These are phyloP conservation scores for Petrolisthes cinctipes DNA, from an alignment of 2,888 invertebrate genomes.

Conservation along the genomic window DNA sequence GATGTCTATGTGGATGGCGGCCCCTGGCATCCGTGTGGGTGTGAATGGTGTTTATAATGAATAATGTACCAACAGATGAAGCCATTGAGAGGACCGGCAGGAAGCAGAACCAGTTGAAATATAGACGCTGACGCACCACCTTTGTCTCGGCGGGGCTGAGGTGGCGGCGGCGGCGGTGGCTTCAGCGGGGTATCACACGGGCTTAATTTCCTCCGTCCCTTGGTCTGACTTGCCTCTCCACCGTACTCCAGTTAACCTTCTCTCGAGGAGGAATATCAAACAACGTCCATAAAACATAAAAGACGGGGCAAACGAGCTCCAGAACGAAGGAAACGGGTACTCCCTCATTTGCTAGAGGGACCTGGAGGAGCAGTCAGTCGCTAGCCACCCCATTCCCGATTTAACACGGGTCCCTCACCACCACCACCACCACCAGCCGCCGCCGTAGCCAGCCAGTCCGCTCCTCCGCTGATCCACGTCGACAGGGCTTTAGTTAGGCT, in stretches of 20 bases:
- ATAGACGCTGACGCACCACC: conserved; percentile 45
- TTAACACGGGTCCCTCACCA: conserved; percentile 35
- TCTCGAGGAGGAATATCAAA: too few relatives aligned
- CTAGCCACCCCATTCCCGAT: conserved; percentile 42
- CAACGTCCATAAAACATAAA: too few relatives aligned
- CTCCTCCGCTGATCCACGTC: too few relatives aligned
- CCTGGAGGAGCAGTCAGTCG: background rate
- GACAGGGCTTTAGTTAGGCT: too few relatives aligned
- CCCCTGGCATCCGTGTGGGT: conserved; percentile 37
- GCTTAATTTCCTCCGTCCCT: background rate
- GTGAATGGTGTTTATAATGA: conserved; percentile 56
- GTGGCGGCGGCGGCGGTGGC: conserved; percentile 5
- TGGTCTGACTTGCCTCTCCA: background rate
- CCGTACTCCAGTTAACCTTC: too few relatives aligned
- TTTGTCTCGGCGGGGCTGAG: conserved; percentile 29
- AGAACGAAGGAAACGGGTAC: too few relatives aligned
- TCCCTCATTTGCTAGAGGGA: background rate
- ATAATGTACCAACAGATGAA: conserved; percentile 56
- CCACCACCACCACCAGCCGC: conserved; percentile 9
- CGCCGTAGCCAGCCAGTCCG: background rate
- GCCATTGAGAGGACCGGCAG: conserved; percentile 54
- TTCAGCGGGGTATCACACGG: background rate
- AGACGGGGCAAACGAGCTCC: too few relatives aligned
- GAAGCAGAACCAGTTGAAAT: conserved; percentile 51
- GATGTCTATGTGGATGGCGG: background rate